Base-by-base conservation (phyloP, 1,140 invertebrate genomes). In the Helicoverpa armigera region DNA sequence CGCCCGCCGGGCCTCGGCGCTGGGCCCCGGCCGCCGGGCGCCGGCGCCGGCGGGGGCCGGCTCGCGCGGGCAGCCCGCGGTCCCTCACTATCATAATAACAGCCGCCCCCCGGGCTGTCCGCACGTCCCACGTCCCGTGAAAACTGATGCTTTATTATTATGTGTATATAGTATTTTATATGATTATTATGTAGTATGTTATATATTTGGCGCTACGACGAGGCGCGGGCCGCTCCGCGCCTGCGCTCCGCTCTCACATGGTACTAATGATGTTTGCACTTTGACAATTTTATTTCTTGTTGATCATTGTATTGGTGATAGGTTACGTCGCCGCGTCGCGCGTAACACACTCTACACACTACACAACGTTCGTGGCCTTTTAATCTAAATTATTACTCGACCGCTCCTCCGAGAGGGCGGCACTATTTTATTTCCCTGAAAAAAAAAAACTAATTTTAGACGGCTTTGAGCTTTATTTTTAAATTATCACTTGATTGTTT, bases 401-500 rank as follows among this genome's bases (percentile, higher is more conserved):
- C 58, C 43, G 53, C 56, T 35, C 35, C 65, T 51, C 83, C 73
- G 43, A 43, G 80, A n/a, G 73, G 80, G 73, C 67, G 67, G 50
- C 16, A 35, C n/a, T 63, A 72, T 63, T 72, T 63, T 50, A 56
- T 50, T 76, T 83, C 65, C 43, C 77, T 74, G 70, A 65, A 76
- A 83, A 75, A 51, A 63, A 50, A 69, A 16, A 51, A 81, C 67
- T 81, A 87, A 87, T 72, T 81, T 79, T 83, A 83, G 80, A 69
- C 76, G 75, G 82, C 80, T 80, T 86, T 82, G 67, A 82, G 83
- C 82, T 86, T 86, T 83, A 70, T 82, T 84, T 84, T 83, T 85
- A 79, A 75, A 80, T 80, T 74, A 77, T 69, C 73, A 65, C 61
- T 83, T 77, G 73, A 74, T 67, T 75, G 58, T 76, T 73, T 80